A percentile compares a stretch with the other conserved stretches of the same genome.
These are phyloP conservation scores for Coboldia fuscipes DNA, from an alignment of 1,140 invertebrate species.

Conservation along the genomic window DNA sequence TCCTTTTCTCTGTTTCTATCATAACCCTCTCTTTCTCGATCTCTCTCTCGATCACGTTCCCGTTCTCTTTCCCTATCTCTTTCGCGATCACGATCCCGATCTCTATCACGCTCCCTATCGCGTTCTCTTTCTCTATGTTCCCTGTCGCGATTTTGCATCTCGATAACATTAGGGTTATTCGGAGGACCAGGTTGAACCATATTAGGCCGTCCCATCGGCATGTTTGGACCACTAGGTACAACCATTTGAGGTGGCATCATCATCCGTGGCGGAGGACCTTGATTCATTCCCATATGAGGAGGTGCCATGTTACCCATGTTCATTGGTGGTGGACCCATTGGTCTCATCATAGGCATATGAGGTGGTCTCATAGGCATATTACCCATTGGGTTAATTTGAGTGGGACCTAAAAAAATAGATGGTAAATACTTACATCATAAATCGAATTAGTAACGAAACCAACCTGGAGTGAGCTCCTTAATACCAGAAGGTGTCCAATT, in stretches of 20 bases:
- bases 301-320: conserved; percentile 17
- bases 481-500: conserved; percentile 31
- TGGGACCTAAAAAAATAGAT: too few species aligned
- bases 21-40: conserved; percentile 17
- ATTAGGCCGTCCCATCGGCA: not conserved
- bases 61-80: conserved; percentile 16
- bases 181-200: not conserved
- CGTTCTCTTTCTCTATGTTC: conserved; percentile 23
- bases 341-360: conserved; percentile 10
- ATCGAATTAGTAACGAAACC: too few species aligned
- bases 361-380: too few species aligned
- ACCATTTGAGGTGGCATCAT: conserved; percentile 6
- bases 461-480: conserved; percentile 34
- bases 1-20: conserved; percentile 19
- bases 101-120: conserved; percentile 14
- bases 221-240: too few species aligned
- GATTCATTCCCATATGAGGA: conserved; percentile 13
- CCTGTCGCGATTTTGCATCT: conserved; percentile 20
- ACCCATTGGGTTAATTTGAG: too few species aligned
- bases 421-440: too few species aligned
- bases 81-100: conserved; percentile 13
- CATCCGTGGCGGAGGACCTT: conserved; percentile 10
- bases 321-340: conserved; percentile 10
- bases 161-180: not conserved
- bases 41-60: conserved; percentile 9